phyloP scores from a whole-genome alignment of 2,888 invertebrate genomes.

The Agrochola circellaris region DNA sequence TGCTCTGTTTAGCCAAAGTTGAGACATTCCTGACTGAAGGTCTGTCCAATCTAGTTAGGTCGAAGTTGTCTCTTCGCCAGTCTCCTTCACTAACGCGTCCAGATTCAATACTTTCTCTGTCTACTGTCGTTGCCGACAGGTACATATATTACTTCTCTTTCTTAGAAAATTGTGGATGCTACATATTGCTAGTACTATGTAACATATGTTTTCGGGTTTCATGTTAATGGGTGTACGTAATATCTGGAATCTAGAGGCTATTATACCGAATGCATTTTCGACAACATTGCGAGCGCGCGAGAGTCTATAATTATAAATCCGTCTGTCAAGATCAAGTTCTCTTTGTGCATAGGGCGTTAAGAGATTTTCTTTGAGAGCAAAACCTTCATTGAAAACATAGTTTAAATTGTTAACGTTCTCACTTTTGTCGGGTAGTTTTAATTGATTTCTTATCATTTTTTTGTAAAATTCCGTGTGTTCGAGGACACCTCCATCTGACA shows the following conservation, averaged over 20 bases:
- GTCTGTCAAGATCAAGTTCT: conserved; percentile 45
- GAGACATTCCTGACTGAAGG: conserved; percentile 34
- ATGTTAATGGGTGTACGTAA: conserved; percentile 39
- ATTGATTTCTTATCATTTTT: conserved; percentile 31
- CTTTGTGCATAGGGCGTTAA: conserved; percentile 50
- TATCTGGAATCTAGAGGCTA: conserved; percentile 40
- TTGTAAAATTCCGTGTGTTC: conserved; percentile 47
- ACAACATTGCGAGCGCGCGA: conserved; percentile 38
- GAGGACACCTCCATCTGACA: conserved; percentile 57
- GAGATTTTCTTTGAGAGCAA: conserved; percentile 50
- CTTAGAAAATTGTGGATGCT: conserved; percentile 42
- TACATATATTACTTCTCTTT: conserved; percentile 30
- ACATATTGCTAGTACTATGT: conserved; percentile 38
- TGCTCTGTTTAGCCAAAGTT: conserved; percentile 39
- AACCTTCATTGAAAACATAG: conserved; percentile 46
- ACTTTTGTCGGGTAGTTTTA: conserved; percentile 23
- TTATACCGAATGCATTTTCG: conserved; percentile 47
- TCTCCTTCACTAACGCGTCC: conserved; percentile 32
- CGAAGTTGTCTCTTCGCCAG: conserved; percentile 35
- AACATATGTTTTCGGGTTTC: conserved; percentile 42
- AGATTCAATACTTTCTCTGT: conserved; percentile 34
- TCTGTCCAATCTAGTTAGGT: conserved; percentile 32
- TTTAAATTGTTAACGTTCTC: conserved; percentile 47
- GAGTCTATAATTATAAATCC: conserved; percentile 58
- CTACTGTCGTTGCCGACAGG: conserved; percentile 19